Percentiles rank a stretch among this genome's conserved stretches.
These are phyloP conservation scores for Momotus momota DNA, from an alignment of 2,797 vertebrate species.

Conservation along the genomic window DNA sequence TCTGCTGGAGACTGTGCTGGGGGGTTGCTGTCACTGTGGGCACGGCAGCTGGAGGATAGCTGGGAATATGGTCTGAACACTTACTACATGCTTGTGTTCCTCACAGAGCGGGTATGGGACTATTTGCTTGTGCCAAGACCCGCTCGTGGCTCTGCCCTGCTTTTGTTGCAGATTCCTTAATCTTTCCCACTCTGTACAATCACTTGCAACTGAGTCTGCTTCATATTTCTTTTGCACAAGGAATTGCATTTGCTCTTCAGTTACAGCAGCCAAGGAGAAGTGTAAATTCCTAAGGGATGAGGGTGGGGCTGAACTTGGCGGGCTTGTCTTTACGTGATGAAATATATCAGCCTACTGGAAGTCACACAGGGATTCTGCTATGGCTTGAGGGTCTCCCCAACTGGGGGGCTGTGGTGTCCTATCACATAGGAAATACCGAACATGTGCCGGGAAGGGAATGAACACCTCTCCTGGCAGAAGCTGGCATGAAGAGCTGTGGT, in stretches of 20 bases:
- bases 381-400: neutral
- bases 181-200: neutral
- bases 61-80: neutral
- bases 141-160: rapidly evolving
- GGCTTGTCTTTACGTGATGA: neutral
- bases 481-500: neutral
- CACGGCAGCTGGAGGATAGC: rapidly evolving
- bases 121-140: neutral
- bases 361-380: neutral
- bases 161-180: neutral
- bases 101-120: rapidly evolving
- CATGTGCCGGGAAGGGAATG: neutral
- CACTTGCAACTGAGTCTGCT: rapidly evolving
- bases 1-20: neutral
- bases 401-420: rapidly evolving
- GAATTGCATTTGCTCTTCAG: neutral
- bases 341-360: neutral
- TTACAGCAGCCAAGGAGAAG: neutral
- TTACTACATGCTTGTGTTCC: rapidly evolving
- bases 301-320: neutral
- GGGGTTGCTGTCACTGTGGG: rapidly evolving
- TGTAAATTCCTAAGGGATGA: neutral
- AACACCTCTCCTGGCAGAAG: neutral
- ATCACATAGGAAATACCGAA: neutral
- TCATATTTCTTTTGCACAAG: rapidly evolving